Conservation (phyloP, 2,797 vertebrate species). For the Eospalax fontanierii region DNA sequence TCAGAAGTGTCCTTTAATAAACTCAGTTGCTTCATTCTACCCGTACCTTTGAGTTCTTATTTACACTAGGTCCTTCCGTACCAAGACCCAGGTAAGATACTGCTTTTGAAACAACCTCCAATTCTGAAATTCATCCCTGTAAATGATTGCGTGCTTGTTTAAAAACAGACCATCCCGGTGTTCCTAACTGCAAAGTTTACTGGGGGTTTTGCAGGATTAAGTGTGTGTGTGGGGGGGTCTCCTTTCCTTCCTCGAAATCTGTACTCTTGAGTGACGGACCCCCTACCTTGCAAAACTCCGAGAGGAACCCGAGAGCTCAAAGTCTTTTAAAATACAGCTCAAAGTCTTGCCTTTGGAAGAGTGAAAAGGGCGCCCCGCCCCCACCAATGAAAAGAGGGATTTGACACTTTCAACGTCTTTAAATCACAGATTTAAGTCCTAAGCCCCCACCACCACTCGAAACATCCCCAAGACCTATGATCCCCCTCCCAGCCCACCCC, state of each 20-base stretch:
- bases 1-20: not conserved
- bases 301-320: conserved; percentile 40
- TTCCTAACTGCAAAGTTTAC: not conserved
- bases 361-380: conserved; percentile 79
- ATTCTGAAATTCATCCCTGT: conserved; percentile 54
- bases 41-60: not conserved
- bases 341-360: conserved; percentile 63
- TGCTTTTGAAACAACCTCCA: not conserved
- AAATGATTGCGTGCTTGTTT: conserved; percentile 17
- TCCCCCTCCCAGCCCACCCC: not conserved
- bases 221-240: too few relatives aligned
- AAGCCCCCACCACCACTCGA: not conserved
- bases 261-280: conserved; percentile 57
- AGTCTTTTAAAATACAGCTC: conserved; percentile 63
- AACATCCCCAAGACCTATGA: not conserved
- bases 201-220: not conserved
- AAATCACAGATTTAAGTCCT: conserved; percentile 56
- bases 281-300: conserved; percentile 69
- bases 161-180: conserved; percentile 9
- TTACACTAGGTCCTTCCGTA: not conserved
- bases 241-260: not conserved
- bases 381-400: conserved; percentile 67
- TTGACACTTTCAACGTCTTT: conserved; percentile 61
- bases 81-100: not conserved
- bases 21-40: not conserved